Evolutionary conservation across 2,888 invertebrate genomes (phyloP).

Genomic region (Eristalis pertinax): DNA sequence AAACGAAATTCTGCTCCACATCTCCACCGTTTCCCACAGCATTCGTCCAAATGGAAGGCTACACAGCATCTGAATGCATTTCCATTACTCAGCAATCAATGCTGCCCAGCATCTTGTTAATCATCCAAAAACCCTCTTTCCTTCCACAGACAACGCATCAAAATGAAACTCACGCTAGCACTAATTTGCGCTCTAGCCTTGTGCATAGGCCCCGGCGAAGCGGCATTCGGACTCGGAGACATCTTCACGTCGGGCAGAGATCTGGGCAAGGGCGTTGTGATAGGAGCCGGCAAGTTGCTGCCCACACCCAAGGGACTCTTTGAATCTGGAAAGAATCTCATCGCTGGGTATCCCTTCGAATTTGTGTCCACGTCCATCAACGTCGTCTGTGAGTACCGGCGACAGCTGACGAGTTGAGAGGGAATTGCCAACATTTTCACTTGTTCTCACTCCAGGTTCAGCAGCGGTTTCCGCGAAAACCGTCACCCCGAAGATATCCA

Average conservation of each 20-base stretch:
- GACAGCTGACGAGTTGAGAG: neutral
- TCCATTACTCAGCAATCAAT: no score
- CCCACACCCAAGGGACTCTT: slow-evolving; percentile 75
- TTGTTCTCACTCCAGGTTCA: slow-evolving; percentile 75
- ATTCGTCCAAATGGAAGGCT: no score
- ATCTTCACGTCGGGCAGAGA: slow-evolving; percentile 74
- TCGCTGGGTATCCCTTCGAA: slow-evolving; percentile 80
- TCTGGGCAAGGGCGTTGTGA: slow-evolving; percentile 74
- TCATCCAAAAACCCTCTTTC: neutral
- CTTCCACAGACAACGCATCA: neutral
- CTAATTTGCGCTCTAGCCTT: neutral
- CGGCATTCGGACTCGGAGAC: slow-evolving; percentile 73
- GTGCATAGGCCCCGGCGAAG: neutral
- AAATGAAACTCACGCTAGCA: slow-evolving; percentile 14
- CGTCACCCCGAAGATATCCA: slow-evolving; percentile 76
- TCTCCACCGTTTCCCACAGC: no score
- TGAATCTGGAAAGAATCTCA: slow-evolving; percentile 77
- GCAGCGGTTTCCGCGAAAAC: slow-evolving; percentile 76
- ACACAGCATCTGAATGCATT: no score
- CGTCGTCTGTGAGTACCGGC: slow-evolving; percentile 76
- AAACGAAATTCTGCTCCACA: no score
- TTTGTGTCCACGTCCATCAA: slow-evolving; percentile 77
- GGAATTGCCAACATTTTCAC: neutral
- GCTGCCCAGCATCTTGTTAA: neutral
- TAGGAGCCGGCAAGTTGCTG: slow-evolving; percentile 64